Evolutionary conservation across 2,797 vertebrate species (phyloP).

Genomic region (Propithecus perrieri): DNA sequence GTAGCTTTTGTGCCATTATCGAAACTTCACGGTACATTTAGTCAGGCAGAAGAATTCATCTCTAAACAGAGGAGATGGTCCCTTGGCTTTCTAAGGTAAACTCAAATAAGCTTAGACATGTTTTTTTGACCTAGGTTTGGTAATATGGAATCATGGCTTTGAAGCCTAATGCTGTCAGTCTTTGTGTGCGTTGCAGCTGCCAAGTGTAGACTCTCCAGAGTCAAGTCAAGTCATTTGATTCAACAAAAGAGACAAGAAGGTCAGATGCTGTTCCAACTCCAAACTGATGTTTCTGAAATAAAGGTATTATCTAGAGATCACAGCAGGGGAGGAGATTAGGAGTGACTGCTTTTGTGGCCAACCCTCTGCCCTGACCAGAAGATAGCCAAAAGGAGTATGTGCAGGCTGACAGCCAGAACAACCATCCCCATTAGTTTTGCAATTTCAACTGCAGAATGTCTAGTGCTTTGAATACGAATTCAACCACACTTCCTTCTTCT

Average conservation of each 20-base stretch:
- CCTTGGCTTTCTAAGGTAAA: background rate
- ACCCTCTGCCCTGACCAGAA: background rate
- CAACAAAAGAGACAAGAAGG: background rate
- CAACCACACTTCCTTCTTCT: background rate
- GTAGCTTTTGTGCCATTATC: background rate
- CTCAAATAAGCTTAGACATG: background rate
- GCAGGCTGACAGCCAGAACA: background rate
- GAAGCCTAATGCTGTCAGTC: background rate
- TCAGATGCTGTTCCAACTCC: background rate
- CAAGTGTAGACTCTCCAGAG: background rate
- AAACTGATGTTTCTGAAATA: background rate
- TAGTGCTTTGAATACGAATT: background rate
- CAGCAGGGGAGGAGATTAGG: background rate
- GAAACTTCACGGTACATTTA: background rate
- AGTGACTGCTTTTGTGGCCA: background rate
- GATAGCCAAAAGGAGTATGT: background rate
- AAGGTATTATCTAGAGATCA: background rate
- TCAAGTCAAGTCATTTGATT: background rate
- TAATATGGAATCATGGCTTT: background rate
- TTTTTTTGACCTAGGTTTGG: background rate
- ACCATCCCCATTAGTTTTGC: background rate
- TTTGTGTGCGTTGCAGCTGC: background rate
- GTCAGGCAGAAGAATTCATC: background rate
- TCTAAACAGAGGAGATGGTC: background rate
- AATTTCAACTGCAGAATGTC: background rate